Conservation (phyloP, 2,797 vertebrate genomes). For the Falco biarmicus region DNA sequence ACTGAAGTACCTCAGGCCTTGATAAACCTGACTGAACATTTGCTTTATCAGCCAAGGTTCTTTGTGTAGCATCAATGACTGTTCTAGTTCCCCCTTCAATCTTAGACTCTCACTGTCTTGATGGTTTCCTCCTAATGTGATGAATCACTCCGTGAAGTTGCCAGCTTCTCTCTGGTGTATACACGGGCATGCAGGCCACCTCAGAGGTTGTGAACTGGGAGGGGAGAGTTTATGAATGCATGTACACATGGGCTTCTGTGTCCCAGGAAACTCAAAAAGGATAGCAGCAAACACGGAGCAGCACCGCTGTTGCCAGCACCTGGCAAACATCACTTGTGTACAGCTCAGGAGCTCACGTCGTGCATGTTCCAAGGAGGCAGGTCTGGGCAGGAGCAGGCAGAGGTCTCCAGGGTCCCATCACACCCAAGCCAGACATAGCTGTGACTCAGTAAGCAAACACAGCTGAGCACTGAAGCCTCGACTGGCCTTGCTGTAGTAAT, state of each 20-base stretch:
- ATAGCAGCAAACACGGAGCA: neutral
- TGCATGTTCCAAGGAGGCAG: neutral
- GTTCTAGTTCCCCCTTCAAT: neutral
- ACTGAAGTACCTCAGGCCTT: neutral
- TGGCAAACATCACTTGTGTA: neutral
- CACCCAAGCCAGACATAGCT: neutral
- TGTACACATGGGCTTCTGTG: neutral
- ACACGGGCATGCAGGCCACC: neutral
- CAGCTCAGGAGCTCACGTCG: neutral
- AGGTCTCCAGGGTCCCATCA: neutral
- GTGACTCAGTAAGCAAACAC: slow-evolving; percentile 40
- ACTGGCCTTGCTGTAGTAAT: neutral
- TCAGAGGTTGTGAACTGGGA: neutral
- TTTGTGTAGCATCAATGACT: neutral
- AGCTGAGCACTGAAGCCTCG: neutral
- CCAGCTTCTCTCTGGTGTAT: neutral
- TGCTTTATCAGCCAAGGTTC: neutral
- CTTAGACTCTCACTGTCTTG: neutral
- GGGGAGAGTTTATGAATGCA: neutral
- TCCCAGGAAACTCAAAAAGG: neutral
- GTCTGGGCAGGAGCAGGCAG: slow-evolving; percentile 45
- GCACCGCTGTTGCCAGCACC: neutral
- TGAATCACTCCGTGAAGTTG: neutral
- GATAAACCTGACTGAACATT: neutral
- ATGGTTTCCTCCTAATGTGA: neutral